Conservation (phyloP, 2,888 invertebrate species). For the Nemapogon koenigi region DNA sequence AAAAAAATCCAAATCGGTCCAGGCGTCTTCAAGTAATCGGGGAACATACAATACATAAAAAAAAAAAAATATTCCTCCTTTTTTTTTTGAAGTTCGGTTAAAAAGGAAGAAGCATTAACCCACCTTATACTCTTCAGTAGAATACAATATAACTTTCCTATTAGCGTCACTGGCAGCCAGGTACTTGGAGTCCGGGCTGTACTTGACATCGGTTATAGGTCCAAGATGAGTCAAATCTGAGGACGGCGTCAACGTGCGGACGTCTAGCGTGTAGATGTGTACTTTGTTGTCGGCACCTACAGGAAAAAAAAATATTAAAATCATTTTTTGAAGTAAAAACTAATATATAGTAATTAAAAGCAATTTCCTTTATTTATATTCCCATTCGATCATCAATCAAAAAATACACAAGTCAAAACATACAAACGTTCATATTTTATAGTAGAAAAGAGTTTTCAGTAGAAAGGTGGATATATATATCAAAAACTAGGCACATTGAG, state of each 20-base stretch:
- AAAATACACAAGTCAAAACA: neutral
- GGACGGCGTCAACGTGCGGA: constrained; percentile 27
- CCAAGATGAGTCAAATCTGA: constrained; percentile 79
- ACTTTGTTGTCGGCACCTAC: constrained; percentile 49
- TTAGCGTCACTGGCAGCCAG: constrained; percentile 91
- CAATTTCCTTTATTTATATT: neutral
- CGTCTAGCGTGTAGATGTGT: constrained; percentile 42
- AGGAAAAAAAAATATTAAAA: constrained; percentile 1
- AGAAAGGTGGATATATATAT: too few species aligned
- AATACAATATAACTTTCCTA: constrained; percentile 86
- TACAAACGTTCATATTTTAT: too few species aligned
- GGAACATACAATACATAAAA: too few species aligned
- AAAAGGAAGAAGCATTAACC: too few species aligned
- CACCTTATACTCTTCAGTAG: constrained; percentile 82
- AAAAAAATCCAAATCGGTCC: too few species aligned
- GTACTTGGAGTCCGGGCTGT: constrained; percentile 88
- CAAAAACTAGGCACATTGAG: too few species aligned
- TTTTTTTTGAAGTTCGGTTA: too few species aligned
- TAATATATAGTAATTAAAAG: too few species aligned
- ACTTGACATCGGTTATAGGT: constrained; percentile 83
- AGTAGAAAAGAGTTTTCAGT: too few species aligned
- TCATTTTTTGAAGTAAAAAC: too few species aligned
- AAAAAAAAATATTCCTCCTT: too few species aligned
- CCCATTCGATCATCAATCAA: neutral
- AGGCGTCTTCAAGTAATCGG: too few species aligned